Percentiles rank a stretch among this genome's conserved stretches.
Conservation (phyloP, 2,113 vertebrate species). For the Anoplopoma fimbria region DNA sequence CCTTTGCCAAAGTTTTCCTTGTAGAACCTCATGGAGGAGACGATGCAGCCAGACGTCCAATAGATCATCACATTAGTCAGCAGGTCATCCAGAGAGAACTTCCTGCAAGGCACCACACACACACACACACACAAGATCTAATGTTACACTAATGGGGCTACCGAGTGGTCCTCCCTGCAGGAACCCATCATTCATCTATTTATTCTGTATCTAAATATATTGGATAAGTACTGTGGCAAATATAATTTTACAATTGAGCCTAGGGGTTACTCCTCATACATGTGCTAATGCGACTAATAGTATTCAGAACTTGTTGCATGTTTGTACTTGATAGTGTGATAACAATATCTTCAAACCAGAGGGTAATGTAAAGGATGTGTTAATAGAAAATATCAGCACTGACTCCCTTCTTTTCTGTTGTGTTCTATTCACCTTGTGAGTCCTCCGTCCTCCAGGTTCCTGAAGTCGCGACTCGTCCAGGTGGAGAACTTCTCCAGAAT, state of each 20-base stretch:
- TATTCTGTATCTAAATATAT: not conserved
- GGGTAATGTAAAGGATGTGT: not conserved
- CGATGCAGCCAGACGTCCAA: conserved; percentile 88
- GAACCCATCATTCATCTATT: not conserved
- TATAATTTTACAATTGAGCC: not conserved
- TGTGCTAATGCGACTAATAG: not conserved
- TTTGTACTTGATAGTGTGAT: not conserved
- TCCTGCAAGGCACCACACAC: conserved; percentile 74
- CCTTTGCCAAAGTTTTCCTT: conserved; percentile 86
- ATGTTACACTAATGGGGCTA: not conserved
- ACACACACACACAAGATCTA: not conserved
- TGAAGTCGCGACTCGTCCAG: conserved; percentile 86
- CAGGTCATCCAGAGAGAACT: conserved; percentile 90
- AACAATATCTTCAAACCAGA: not conserved
- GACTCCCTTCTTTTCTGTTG: too few relatives aligned
- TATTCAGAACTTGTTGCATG: not conserved
- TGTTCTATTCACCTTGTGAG: conserved; percentile 74
- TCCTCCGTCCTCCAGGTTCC: conserved; percentile 85
- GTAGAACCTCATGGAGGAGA: conserved; percentile 91
- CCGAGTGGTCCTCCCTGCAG: not conserved
- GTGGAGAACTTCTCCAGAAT: conserved; percentile 94
- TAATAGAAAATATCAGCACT: not conserved
- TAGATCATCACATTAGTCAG: conserved; percentile 95
- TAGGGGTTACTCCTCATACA: not conserved
- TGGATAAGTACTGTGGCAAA: not conserved